Evolutionary conservation across 2,888 invertebrate species (phyloP), one percentile per base, ranked within the genome.

Genomic region (Fabriciana adippe): DNA sequence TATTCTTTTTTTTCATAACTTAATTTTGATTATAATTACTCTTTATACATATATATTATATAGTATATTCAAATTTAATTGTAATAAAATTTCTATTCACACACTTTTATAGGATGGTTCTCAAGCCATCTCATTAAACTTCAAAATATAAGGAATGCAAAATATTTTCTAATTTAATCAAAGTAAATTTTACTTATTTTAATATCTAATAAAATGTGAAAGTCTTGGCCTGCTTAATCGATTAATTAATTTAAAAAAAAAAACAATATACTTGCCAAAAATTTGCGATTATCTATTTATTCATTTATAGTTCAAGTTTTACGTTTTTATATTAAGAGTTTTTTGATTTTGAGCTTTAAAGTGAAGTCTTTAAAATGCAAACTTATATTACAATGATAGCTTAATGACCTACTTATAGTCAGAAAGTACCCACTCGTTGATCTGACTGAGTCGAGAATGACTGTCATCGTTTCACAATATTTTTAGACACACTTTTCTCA

Each of bases 161-260:
- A 59, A 59, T 59, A 26, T 26, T 59, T 59, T 59, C 48, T 59
- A 59, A 48, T 59, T 59, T 59, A 48, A 48, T 59, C 26, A 48
- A 48, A 59, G 13, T 48, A n/a, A 59, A 14, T 47, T 26, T 59
- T 57, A 57, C 21, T 59, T 59, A 21, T 55, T n/a, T 13, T 59
- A 59, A 47, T 59, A 48, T 59, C 47, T 21, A 48, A 59, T 48
- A 59, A 59, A 48, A 59, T 26, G 59, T 59, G 59, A 59, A 59
- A 59, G 59, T 59, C 14, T 31, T 41, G 21, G 35, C 18, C 35
- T 55, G 26, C 48, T 26, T 26, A 48, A 59, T 59, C 11, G 31
- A 4, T 8, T 15, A 47, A 48, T 47, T 48, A 4, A 47, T n/a
- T n/a, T 57, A 4, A n/a, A 18, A 26, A 57, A 47, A 26, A 47